phyloP scores from a whole-genome alignment of 2,888 invertebrate genomes.

The Polietes domitor region DNA sequence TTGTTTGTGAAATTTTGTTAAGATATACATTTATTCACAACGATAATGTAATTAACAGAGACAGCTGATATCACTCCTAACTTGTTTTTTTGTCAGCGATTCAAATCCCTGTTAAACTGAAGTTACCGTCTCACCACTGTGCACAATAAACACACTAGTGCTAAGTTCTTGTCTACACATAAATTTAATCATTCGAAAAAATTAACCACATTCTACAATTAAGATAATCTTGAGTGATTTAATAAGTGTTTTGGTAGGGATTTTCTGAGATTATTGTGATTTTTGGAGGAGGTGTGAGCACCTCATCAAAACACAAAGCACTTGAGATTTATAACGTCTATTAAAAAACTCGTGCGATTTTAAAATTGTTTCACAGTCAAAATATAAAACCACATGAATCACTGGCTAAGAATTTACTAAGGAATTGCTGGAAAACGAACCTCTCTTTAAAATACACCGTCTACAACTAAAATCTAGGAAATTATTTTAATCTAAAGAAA shows the following conservation, averaged over 20 bases:
- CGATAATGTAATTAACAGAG: too few species aligned
- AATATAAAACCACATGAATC: conserved; percentile 5
- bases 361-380: not conserved
- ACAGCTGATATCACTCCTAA: too few species aligned
- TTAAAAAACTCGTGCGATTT: not conserved
- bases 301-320: conserved; percentile 6
- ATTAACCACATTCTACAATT: conserved; percentile 9
- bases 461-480: conserved; percentile 39
- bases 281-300: not conserved
- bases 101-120: not conserved
- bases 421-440: conserved; percentile 19
- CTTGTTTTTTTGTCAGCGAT: not conserved
- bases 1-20: too few species aligned
- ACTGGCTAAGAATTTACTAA: not conserved
- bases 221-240: conserved; percentile 6
- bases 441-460: conserved; percentile 31
- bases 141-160: not conserved
- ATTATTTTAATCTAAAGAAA: conserved; percentile 44
- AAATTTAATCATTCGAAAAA: not conserved
- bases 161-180: not conserved
- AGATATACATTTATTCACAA: too few species aligned
- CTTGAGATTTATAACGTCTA: conserved; percentile 26
- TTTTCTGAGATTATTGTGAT: conserved; percentile 9
- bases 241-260: not conserved
- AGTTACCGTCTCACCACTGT: not conserved